Evolutionary conservation across 2,113 vertebrate genomes (phyloP), one percentile per base, ranked within the genome.

Genomic region (Cynopterus brachyotis): DNA sequence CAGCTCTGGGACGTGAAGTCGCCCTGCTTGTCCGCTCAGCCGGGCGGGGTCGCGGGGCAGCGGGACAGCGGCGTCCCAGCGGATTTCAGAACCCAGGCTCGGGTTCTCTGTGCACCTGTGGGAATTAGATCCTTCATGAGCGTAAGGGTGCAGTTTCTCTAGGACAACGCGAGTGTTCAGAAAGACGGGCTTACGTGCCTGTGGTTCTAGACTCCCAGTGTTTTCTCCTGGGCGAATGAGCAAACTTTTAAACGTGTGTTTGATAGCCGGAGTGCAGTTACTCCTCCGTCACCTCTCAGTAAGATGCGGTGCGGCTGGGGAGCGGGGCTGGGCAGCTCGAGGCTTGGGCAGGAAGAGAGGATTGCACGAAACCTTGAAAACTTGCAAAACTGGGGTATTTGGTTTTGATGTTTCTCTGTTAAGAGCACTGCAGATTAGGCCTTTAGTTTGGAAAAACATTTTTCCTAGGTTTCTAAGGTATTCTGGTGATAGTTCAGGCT

Each of bases 11-110:
- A 15, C 15, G 4, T 53, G 42, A 7, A 9, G 1, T 73, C 19
- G 22, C 22, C 2, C 9, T 83, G 3, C 37, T 24, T 13, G 9
- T 55, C 19, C 4, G 2, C 59, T 35, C 20, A 75, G 0, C 26
- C 3, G 19, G 15, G 15, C 0, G 0, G 3, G 6, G 28, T 13
- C 5, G 13, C 9, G 32, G 22, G 32, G 16, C 9, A 0, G 16
- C 13, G 47, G 47, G 47, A 3, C 47, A 50, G 47, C 11, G 13
- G 47, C 13, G 47, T 50, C 47, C 13, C 47, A 50, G 13, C 50
- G 13, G 50, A 50, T 50, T 50, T 50, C 50, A 16, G 50, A 50
- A 3, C 50, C 47, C 50, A 16, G 50, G 50, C 50, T 50, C 50
- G 15, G 50, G 15, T 50, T 16, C 55, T 57, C 55, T 8, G 47